Evolutionary conservation across 2,888 invertebrate genomes (phyloP).

Genomic region (Noctua fimbriata): DNA sequence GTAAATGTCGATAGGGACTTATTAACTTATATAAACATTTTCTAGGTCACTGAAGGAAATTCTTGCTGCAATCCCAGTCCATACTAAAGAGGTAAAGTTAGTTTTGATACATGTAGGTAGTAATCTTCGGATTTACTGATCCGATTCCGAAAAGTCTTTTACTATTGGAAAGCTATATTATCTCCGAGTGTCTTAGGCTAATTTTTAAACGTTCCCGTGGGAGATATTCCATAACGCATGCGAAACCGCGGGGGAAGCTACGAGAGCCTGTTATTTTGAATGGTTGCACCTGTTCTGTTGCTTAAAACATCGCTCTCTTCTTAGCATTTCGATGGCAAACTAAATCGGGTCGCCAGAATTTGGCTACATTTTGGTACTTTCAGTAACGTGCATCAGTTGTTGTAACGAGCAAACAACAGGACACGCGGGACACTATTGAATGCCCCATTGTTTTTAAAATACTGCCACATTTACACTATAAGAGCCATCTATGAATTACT

Average conservation of each 20-base stretch:
- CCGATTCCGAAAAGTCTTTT: not conserved
- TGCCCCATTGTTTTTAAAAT: not conserved
- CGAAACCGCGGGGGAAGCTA: not conserved
- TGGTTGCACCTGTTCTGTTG: not conserved
- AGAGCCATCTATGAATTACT: not conserved
- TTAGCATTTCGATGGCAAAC: not conserved
- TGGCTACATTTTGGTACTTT: not conserved
- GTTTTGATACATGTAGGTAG: not conserved
- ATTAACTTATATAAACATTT: slow-evolving; percentile 24
- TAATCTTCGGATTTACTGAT: not conserved
- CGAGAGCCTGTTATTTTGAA: not conserved
- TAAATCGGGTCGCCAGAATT: not conserved
- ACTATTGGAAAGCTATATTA: not conserved
- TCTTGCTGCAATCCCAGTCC: not conserved
- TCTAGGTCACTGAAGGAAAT: slow-evolving; percentile 15
- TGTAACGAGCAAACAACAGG: not conserved
- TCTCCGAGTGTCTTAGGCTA: not conserved
- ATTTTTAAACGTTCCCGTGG: not conserved
- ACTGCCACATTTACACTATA: not conserved
- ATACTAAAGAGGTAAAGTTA: not conserved
- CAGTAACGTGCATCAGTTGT: not conserved
- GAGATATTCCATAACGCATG: not conserved
- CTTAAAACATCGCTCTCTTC: too few species aligned
- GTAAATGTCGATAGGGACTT: slow-evolving; percentile 12
- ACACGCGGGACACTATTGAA: too few species aligned